These are phyloP conservation scores for Tragelaphus buxtoni DNA, from an alignment of 2,113 vertebrate species.

Conservation along the genomic window DNA sequence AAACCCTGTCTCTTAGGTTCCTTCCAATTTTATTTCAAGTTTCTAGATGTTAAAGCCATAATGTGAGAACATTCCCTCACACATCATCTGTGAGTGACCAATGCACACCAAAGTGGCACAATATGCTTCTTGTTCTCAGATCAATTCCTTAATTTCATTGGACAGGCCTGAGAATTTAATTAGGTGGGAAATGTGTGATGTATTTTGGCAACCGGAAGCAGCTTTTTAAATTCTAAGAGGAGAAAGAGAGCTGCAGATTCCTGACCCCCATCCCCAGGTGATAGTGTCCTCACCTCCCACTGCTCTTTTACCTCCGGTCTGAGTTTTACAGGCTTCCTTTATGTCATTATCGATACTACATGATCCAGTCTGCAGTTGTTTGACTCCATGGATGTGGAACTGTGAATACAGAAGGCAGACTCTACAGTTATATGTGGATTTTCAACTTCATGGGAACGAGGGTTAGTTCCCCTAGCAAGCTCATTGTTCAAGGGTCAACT, in stretches of 20 bases:
- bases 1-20: background rate
- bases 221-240: background rate
- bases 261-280: background rate
- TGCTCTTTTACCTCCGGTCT: conserved; percentile 17
- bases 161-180: background rate
- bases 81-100: background rate
- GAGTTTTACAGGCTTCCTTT: background rate
- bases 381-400: background rate
- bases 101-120: background rate
- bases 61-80: background rate
- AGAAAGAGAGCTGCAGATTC: background rate
- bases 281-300: background rate
- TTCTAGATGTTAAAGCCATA: background rate
- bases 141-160: background rate
- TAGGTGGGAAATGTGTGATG: background rate
- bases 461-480: background rate
- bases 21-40: background rate
- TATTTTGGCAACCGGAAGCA: background rate
- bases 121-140: background rate
- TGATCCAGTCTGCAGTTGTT: background rate
- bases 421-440: background rate
- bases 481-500: background rate
- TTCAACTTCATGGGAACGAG: background rate
- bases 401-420: background rate
- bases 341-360: background rate